Evolutionary conservation across 2,888 invertebrate genomes (phyloP), one percentile per base, ranked within the genome.

Genomic region (Pyralis farinalis): DNA sequence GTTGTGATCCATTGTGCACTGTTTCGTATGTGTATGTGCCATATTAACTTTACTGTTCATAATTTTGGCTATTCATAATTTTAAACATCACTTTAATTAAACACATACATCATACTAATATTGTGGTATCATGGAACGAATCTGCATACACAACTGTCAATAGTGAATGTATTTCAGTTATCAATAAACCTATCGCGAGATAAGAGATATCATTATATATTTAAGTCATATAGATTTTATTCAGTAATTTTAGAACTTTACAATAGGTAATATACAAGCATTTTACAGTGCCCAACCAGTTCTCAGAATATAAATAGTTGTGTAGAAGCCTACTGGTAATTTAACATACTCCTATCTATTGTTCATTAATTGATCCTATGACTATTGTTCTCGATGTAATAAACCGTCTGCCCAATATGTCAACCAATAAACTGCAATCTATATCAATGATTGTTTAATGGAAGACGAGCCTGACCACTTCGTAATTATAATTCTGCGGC

Each of bases 1-100:
- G 40, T 61, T 72, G 44, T 93, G 91, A 54, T 93, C 93, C 83
- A 93, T 90, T 66, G 89, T 87, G 56, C 87, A 89, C 16, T 16
- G 16, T 53, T 80, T 73, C 11, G 82, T 70, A 43, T 83, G 84
- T 43, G 76, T 79, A 67, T 85, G 86, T 48, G 88, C 78, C 88
- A 88, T 88, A 51, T 66, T 72, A 35, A 21, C 55, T 39, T 41
- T 37, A 40, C 42, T 51, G 49, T 47, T 55, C 47, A 45, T 42
- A 48, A 34, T 27, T 31, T 30, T 8, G 29, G 21, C 41, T 41
- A 56, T 28, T 62, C 46, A 38, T 58, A 41, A 37, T 36, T 41
- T 35, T 31, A 11, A 12, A 38, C 31, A 21, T 7, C 28, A 36
- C 25, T 31, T 20, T n/a, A 22, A 31, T n/a, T 27, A 31, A 11